Percentiles rank a stretch among this genome's conserved stretches.
phyloP scores from a whole-genome alignment of 2,113 vertebrate species.

The Falco punctatus region DNA sequence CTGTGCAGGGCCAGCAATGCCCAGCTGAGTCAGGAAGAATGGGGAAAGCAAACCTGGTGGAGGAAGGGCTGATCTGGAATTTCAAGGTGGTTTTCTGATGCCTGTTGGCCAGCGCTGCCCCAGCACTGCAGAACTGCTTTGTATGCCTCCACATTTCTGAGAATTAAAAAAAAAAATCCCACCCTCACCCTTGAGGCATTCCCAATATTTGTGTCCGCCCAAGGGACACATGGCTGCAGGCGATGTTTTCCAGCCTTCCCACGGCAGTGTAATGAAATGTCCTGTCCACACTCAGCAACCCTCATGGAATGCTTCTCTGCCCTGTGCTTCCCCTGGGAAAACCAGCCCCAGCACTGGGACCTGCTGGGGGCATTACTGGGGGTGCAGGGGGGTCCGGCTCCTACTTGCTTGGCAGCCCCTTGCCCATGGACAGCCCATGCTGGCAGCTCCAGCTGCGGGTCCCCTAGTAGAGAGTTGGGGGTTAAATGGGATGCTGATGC shows the following conservation, averaged over 20 bases:
- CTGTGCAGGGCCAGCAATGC: rapidly evolving
- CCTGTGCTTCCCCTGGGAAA: neutral
- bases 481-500: neutral
- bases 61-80: neutral
- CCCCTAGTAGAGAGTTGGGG: rapidly evolving
- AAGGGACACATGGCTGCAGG: neutral
- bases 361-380: neutral
- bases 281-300: neutral
- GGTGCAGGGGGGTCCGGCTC: rapidly evolving
- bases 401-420: neutral
- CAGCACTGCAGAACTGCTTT: neutral
- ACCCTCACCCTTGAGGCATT: neutral
- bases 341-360: neutral
- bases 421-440: rapidly evolving
- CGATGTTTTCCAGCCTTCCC: neutral
- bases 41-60: neutral
- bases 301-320: rapidly evolving
- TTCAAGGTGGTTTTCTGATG: neutral
- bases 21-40: neutral
- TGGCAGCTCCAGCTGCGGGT: neutral
- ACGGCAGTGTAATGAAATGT: neutral
- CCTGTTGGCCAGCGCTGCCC: neutral
- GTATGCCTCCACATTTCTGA: neutral
- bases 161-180: neutral
- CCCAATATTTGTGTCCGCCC: neutral